These are phyloP conservation scores for Ciconia stormi DNA, from an alignment of 2,113 vertebrate species.

Conservation along the genomic window DNA sequence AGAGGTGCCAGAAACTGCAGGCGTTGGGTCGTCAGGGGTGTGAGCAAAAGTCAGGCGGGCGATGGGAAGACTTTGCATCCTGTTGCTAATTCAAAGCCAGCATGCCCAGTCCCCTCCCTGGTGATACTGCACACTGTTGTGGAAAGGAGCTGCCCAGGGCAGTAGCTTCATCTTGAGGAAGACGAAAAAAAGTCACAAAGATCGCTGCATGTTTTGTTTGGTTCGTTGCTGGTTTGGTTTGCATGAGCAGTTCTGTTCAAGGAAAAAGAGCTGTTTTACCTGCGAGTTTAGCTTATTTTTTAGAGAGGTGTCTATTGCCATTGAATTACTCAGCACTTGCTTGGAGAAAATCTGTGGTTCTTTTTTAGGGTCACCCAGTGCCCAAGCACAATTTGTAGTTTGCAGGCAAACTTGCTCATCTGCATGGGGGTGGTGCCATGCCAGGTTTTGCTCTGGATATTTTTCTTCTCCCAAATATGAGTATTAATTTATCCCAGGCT, in stretches of 20 bases:
- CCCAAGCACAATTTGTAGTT: not conserved
- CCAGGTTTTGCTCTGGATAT: not conserved
- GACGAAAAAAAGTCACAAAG: not conserved
- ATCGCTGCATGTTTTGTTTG: not conserved
- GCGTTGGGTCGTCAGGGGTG: not conserved
- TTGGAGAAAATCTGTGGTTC: not conserved
- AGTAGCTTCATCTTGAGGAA: not conserved
- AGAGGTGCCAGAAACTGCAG: not conserved
- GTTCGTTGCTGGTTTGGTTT: not conserved
- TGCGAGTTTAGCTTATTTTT: not conserved
- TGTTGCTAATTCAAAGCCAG: not conserved
- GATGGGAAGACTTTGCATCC: not conserved
- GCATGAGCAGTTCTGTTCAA: not conserved
- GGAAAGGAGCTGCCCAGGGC: not conserved
- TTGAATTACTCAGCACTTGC: not conserved
- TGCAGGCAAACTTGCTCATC: not conserved
- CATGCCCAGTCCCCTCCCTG: not conserved
- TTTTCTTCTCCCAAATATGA: not conserved
- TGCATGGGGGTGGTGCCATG: not conserved
- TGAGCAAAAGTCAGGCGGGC: not conserved
- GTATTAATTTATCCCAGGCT: not conserved
- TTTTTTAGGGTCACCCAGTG: not conserved
- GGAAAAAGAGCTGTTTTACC: not conserved
- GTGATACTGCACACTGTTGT: not conserved
- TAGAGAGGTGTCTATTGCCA: not conserved